Evolutionary conservation across 1,140 invertebrate genomes (phyloP), one percentile per base, ranked within the genome.

Genomic region (Argopecten irradians): DNA sequence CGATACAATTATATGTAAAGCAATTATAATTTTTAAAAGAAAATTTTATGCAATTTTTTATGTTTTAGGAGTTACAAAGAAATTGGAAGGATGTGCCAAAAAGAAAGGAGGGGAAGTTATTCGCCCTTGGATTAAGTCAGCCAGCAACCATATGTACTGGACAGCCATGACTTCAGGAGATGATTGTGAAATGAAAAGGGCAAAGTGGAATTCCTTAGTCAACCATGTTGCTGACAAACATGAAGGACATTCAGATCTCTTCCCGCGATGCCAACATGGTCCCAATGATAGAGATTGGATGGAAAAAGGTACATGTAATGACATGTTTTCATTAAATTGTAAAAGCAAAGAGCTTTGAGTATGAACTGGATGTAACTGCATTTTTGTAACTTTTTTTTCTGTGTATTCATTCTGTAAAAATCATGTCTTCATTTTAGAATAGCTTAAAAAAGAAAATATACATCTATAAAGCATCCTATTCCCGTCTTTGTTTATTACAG

Each of bases 91-190:
- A 14, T 19, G 33, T 19, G 83, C 86, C 1, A 87, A 88, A 34
- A 87, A 87, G 14, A 88, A 28, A 28, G 85, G 71, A 36, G 13
- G 39, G 1, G 14, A 84, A 14, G 39, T 43, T n/a, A 84, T 90
- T 35, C 28, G 43, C 0, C 82, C 28, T 71, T 90, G 89, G 91
- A 87, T 86, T 7, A 89, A 88, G 33, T 83, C 28, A 28, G 71
- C 87, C 8, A 32, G 55, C 34, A 91, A 91, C 86, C 91, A 91
- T 82, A 33, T 88, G 0, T 90, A 91, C 55, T 90, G 91, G 91
- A 39, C 85, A 16, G 88, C 91, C 8, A 84, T 83, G 11, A 87
- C 88, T 34, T 84, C 36, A 84, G 71, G 36, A 11, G 86, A 86
- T 35, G 46, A 92, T 28, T 34, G 34, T 33, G 90, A 91, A 0